Base-by-base conservation (phyloP, 2,888 invertebrate genomes). In the Himalopsyche anomala region DNA sequence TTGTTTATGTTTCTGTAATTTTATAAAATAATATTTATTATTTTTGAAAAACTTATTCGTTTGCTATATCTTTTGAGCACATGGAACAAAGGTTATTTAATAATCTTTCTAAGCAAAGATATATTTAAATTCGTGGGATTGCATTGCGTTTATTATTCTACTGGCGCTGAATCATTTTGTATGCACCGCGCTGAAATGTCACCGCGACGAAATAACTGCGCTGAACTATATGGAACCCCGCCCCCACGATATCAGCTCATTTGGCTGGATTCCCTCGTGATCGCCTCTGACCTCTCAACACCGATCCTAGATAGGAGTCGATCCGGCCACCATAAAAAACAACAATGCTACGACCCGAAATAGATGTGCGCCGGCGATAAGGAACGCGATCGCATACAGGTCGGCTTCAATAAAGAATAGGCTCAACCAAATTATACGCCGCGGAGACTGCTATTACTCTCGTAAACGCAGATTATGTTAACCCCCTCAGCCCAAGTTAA, bases 261-360 rank as follows among this genome's bases (percentile, higher is more conserved):
- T 62, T 62, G 62, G 62, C 62, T 62, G 38, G 83, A 54, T 86
- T 83, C 84, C 87, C 85, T 85, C 88, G 88, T 87, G 88, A 88
- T 86, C 85, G 87, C 88, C 88, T 85, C 62, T 88, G 88, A 83
- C 84, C 86, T 87, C 87, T 84, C 88, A 88, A 88, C 88, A 88
- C 88, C 88, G 88, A 88, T 88, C 86, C 88, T 79, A 86, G 88
- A 87, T 87, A 86, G 87, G 56, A 86, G 88, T 84, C 86, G 69
- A 84, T 82, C 79, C 84, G 82, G 88, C 85, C 85, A 87, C 87
- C 87, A 88, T 80, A 87, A 84, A 84, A 84, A 87, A 84, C 87
- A 84, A 87, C 84, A 88, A 86, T 84, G 87, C 85, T 80, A 84
- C 80, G 85, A 79, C 62, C 79, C 87, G 80, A 86, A 86, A 87